phyloP scores from a whole-genome alignment of 2,113 vertebrate genomes.

The Cavia porcellus region DNA sequence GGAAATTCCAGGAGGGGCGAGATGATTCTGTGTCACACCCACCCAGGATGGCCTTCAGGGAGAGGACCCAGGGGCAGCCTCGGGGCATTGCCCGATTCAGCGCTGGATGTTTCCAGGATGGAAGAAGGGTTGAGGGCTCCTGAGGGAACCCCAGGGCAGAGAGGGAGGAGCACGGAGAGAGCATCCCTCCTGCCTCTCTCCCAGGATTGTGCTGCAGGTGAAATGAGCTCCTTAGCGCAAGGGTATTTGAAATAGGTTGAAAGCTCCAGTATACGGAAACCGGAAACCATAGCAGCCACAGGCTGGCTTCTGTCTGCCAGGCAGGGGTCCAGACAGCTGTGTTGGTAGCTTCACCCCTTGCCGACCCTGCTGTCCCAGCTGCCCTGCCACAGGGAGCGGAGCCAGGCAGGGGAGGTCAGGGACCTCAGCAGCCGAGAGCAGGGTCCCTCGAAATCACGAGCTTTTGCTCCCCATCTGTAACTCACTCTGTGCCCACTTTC shows the following conservation, averaged over 20 bases:
- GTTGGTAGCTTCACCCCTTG: conserved; percentile 47
- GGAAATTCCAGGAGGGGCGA: conserved; percentile 63
- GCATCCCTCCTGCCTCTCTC: conserved; percentile 43
- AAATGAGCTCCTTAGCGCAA: conserved; percentile 59
- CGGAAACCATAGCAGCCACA: conserved; percentile 24
- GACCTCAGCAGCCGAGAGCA: background rate
- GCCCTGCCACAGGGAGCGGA: background rate
- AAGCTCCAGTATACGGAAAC: conserved; percentile 44
- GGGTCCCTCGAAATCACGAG: background rate
- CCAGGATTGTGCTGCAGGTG: conserved; percentile 33
- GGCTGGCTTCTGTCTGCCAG: conserved; percentile 60
- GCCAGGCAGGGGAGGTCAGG: background rate
- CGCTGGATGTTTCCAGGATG: background rate
- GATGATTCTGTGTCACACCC: conserved; percentile 47
- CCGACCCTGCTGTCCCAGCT: background rate
- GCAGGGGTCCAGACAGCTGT: conserved; percentile 53
- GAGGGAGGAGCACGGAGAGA: background rate
- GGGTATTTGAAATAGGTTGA: conserved; percentile 59
- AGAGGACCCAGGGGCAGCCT: background rate
- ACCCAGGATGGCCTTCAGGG: background rate
- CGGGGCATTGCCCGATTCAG: background rate
- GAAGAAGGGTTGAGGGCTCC: conserved; percentile 15
- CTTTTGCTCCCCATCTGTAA: background rate
- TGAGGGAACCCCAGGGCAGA: background rate
- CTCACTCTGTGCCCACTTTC: background rate